Evolutionary conservation across 2,113 vertebrate genomes (phyloP), one percentile per base, ranked within the genome.

Genomic region (Entosphenus tridentatus): DNA sequence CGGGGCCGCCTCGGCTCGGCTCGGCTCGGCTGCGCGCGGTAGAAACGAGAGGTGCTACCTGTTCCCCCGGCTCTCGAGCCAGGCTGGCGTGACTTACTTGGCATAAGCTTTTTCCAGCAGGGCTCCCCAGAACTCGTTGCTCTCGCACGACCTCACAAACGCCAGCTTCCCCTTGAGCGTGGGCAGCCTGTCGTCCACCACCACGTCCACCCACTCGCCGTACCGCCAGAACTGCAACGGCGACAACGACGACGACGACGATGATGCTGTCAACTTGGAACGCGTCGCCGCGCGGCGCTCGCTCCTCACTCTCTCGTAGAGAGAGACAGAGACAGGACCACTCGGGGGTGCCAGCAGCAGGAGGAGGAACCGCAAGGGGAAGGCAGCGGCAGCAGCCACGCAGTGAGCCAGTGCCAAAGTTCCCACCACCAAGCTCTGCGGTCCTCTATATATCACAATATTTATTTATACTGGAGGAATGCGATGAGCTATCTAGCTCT

Each of bases 191-290:
- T 85, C 83, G 1, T 85, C 83, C 57, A 85, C 77, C 1, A 85
- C 80, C 69, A 84, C 83, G 0, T 85, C 83, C n/a, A 83, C 72
- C 83, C 83, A 85, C 71, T 85, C 83, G 0, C 83, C 83, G 0
- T 81, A 85, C 57, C 84, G 82, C 83, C 83, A 85, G 57, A 85
- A 79, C 83, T 84, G 76, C n/a, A 76, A 14, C 9, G 62, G 21
- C 62, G 21, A 16, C 21, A 16, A 65, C 62, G 8, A 9, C n/a
- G 21, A 65, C 62, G n/a, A 9, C n/a, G 21, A 65, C 9, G 9
- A 65, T 65, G 62, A 9, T 21, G 21, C n/a, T 21, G 62, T 65
- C 10, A 21, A n/a, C 62, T 65, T n/a, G n/a, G 62, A 9, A 16
- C n/a, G 62, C n/a, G 21, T 65, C 62, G 21, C 39, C 39, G 39